Evolutionary conservation across 2,888 invertebrate genomes (phyloP).

Genomic region (Ypsolopha sequella): DNA sequence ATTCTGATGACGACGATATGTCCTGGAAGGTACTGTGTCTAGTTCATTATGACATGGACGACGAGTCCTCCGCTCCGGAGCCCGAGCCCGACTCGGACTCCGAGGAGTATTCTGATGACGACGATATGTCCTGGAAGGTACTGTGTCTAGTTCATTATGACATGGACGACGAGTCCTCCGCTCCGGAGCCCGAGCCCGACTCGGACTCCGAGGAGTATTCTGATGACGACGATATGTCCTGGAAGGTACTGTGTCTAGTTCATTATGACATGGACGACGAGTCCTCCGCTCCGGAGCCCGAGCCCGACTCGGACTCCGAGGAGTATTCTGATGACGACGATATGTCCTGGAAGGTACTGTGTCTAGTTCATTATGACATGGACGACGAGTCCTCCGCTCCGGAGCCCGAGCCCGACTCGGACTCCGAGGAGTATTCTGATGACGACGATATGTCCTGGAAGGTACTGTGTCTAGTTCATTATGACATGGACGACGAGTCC

Average conservation of each 20-base stretch:
- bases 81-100: too few species aligned
- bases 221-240: constrained; percentile 99
- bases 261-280: too few species aligned
- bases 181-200: constrained; percentile 78
- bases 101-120: too few species aligned
- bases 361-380: too few species aligned
- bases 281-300: constrained; percentile 72
- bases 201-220: constrained; percentile 96
- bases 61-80: too few species aligned
- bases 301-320: constrained; percentile 86
- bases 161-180: constrained; percentile 16
- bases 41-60: too few species aligned
- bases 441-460: constrained; percentile 99
- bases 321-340: constrained; percentile 99
- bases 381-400: constrained; percentile 22
- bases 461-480: constrained; percentile 33
- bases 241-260: too few species aligned
- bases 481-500: too few species aligned
- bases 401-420: constrained; percentile 81
- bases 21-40: too few species aligned
- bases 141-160: too few species aligned
- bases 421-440: constrained; percentile 97
- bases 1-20: too few species aligned
- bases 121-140: too few species aligned
- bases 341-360: constrained; percentile 98